A percentile compares a stretch with the other conserved stretches of the same genome.
These are phyloP conservation scores for Istiophorus platypterus DNA, from an alignment of 2,113 vertebrate species.

Conservation along the genomic window DNA sequence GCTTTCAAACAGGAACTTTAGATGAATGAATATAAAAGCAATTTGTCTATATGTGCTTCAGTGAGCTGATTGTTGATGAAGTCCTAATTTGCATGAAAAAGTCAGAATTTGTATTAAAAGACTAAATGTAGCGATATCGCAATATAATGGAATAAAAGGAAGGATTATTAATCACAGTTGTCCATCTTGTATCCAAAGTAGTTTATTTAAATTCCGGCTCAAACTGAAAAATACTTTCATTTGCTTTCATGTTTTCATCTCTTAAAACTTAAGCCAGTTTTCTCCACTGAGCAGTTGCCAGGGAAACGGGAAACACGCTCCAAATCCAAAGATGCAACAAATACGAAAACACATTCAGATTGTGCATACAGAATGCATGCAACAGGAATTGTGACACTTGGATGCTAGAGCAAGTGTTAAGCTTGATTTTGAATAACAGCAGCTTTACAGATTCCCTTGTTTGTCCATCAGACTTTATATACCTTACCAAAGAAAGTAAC, in stretches of 20 bases:
- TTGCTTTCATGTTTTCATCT: no score
- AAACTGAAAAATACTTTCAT: no score
- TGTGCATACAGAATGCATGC: background rate
- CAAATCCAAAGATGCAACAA: background rate
- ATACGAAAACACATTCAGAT: background rate
- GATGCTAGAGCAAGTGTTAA: background rate
- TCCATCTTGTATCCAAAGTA: background rate
- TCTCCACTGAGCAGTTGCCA: background rate
- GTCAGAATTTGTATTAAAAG: background rate
- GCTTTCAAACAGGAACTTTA: background rate
- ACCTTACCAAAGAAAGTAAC: background rate
- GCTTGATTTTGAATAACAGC: background rate
- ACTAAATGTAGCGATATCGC: background rate
- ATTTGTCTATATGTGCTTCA: background rate
- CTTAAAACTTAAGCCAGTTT: background rate
- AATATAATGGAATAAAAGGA: background rate
- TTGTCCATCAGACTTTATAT: background rate
- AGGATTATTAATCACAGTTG: background rate
- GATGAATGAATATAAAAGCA: background rate
- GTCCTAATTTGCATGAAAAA: background rate
- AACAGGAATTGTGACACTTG: background rate
- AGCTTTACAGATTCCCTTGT: background rate
- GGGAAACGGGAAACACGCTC: no score
- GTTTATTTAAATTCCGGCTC: background rate
- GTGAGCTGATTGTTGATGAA: background rate